phyloP scores from a whole-genome alignment of 2,113 vertebrate species.

The Acrocephalus kingi region DNA sequence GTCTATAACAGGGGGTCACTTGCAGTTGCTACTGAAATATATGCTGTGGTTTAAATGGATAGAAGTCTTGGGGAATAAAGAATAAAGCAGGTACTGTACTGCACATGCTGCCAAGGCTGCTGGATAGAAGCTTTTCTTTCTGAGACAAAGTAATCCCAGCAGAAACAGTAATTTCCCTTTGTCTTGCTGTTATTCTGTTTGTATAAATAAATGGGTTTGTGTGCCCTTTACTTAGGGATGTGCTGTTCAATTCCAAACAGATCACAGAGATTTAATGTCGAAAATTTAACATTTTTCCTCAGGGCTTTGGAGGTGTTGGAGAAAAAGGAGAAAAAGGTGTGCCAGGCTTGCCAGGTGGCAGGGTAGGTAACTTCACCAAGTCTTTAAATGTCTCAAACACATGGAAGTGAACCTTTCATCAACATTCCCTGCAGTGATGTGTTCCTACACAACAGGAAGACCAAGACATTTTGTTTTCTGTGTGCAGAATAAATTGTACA shows the following conservation, averaged over 20 bases:
- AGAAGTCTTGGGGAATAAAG: not conserved
- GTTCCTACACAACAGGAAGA: not conserved
- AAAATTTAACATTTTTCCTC: not conserved
- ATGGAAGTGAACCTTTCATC: not conserved
- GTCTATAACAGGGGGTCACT: not conserved
- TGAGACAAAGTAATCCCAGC: not conserved
- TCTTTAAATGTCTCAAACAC: not conserved
- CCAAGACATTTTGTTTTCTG: not conserved
- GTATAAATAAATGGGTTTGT: not conserved
- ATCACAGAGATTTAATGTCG: not conserved
- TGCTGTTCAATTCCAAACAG: not conserved
- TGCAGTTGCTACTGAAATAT: not conserved
- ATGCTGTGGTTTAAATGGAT: not conserved
- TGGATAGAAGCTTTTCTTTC: not conserved
- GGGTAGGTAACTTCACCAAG: slow-evolving; percentile 77
- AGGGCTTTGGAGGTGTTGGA: slow-evolving; percentile 80
- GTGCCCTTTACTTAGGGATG: not conserved
- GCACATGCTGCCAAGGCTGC: not conserved
- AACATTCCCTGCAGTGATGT: not conserved
- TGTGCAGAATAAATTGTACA: not conserved
- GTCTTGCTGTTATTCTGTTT: not conserved
- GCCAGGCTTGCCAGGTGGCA: slow-evolving; percentile 84
- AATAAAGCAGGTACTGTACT: not conserved
- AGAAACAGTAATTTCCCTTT: not conserved
- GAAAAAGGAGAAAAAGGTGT: slow-evolving; percentile 91